A percentile compares a stretch with the other conserved stretches of the same genome.
Evolutionary conservation across 2,797 vertebrate genomes (phyloP).

Genomic region (Luscinia megarhynchos): DNA sequence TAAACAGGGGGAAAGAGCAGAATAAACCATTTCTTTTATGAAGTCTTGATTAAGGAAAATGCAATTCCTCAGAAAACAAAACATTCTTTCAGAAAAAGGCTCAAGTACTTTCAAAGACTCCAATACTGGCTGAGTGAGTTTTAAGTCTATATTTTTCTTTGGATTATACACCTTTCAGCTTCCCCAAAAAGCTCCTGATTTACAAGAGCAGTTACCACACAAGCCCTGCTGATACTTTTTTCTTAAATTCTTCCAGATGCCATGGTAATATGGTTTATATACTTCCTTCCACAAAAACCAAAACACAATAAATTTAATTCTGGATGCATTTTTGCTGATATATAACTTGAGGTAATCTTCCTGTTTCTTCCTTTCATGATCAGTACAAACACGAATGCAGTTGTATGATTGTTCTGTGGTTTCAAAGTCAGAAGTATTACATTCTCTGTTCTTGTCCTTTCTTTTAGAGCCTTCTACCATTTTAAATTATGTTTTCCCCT

Average conservation of each 20-base stretch:
- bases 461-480: not conserved
- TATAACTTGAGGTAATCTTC: not conserved
- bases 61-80: not conserved
- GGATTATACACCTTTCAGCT: not conserved
- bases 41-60: not conserved
- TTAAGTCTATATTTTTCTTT: not conserved
- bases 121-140: fast-evolving
- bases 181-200: not conserved
- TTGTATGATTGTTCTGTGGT: not conserved
- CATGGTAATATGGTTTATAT: not conserved
- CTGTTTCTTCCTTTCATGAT: not conserved
- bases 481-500: not conserved
- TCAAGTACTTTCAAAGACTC: not conserved
- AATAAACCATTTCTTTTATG: not conserved
- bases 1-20: not conserved
- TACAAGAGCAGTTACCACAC: fast-evolving
- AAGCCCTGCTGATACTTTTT: not conserved
- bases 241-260: not conserved
- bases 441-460: not conserved
- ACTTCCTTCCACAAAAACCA: not conserved
- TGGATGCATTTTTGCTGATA: not conserved
- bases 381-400: not conserved
- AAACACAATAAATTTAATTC: not conserved
- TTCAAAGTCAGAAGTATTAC: not conserved
- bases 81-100: not conserved